Base-by-base conservation (phyloP, 2,797 vertebrate genomes). In the Pachyuromys duprasi region DNA sequence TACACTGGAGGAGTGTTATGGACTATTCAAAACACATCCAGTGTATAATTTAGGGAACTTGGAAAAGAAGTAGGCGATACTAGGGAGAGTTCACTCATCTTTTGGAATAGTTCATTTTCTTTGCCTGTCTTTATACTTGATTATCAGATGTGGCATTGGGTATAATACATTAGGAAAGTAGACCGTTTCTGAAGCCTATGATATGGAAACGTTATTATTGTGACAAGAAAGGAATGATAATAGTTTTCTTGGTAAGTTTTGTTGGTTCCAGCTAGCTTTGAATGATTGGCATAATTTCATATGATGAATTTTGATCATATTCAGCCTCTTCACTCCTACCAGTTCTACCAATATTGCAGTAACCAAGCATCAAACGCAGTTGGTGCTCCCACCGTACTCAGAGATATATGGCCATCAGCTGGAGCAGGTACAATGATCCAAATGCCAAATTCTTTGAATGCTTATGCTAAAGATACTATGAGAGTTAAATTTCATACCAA, bases 401-500 rank as follows among this genome's bases (percentile, higher is more conserved):
- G 24, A 57, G 18, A 80, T 2, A 45, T 75, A 20, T 80, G 22
- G 5, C 33, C 53, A 57, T 57, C 53, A 36, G 12, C 9, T 57
- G 20, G 33, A 57, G 2, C 33, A 57, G 33, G 33, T 57, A 80
- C 18, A 80, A 80, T 20, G 57, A 57, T 57, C 33, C 9, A 36
- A 80, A 20, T 80, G 33, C 11, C 53, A 80, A 36, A 24, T 57
- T 24, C 72, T 42, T 42, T 1, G 92, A 75, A 91, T 93, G 49
- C 62, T 83, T 93, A 96, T 88, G 70, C 89, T 91, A 76, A 95
- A 97, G 93, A 95, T 90, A 95, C 78, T 57, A 60, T 67, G 62
- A 96, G 92, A 72, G 93, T 97, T 96, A 87, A 89, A 92, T 97
- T 97, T 96, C 96, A 92, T 84, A 95, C 69, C 79, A 62, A 94